Evolutionary conservation across 1,140 invertebrate genomes (phyloP).

Genomic region (Drosophila lacertosa): DNA sequence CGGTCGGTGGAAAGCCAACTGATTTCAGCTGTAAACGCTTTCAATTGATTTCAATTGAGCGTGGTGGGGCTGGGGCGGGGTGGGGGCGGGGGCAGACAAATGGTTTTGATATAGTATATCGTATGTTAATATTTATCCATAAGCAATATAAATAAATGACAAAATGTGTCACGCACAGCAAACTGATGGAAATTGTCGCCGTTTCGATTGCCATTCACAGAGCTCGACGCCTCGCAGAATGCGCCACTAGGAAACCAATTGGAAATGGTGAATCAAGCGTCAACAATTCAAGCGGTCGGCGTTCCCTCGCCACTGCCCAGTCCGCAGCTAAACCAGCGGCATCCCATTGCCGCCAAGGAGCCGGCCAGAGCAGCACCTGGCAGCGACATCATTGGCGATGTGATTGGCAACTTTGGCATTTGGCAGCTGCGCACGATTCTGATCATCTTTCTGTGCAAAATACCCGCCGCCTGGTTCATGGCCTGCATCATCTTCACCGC

Average conservation of each 20-base stretch:
- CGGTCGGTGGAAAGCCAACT: slow-evolving; percentile 36
- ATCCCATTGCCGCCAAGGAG: slow-evolving; percentile 7
- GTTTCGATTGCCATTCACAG: slow-evolving; percentile 29
- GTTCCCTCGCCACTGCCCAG: slow-evolving; percentile 36
- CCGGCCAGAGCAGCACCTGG: slow-evolving; percentile 2
- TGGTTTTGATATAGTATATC: slow-evolving; percentile 22
- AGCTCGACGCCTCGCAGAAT: slow-evolving; percentile 33
- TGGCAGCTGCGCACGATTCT: slow-evolving; percentile 84
- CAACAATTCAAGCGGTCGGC: slow-evolving; percentile 30
- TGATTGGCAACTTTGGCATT: slow-evolving; percentile 83
- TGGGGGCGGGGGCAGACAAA: slow-evolving; percentile 2
- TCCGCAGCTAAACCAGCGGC: slow-evolving; percentile 43
- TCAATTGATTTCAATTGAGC: slow-evolving; percentile 72
- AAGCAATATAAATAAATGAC: slow-evolving; percentile 37
- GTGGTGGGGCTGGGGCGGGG: background rate
- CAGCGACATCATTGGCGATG: slow-evolving; percentile 72
- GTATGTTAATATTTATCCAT: slow-evolving; percentile 39
- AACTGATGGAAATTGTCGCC: slow-evolving; percentile 25
- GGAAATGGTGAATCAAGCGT: slow-evolving; percentile 55
- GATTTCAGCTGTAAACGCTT: slow-evolving; percentile 64
- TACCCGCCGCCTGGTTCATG: slow-evolving; percentile 85
- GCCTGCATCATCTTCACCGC: slow-evolving; percentile 84
- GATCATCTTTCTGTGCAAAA: slow-evolving; percentile 84
- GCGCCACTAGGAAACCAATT: slow-evolving; percentile 29
- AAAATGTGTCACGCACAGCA: slow-evolving; percentile 31